phyloP scores from a whole-genome alignment of 2,888 invertebrate species.

The Odontocolon sp. region DNA sequence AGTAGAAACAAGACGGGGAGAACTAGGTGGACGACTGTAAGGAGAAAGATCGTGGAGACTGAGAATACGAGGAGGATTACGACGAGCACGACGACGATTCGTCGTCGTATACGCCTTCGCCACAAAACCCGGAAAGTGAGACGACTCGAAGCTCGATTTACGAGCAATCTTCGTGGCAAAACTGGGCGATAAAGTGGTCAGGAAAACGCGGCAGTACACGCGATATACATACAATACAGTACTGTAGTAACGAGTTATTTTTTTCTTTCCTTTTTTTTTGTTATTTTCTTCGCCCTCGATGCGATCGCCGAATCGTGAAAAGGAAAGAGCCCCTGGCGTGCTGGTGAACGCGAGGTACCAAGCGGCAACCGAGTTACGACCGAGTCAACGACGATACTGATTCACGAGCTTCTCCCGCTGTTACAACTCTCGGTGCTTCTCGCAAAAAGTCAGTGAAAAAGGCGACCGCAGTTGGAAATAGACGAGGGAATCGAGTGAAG shows the following conservation, averaged over 20 bases:
- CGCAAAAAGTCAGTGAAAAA: slow-evolving; percentile 10
- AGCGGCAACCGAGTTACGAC: neutral
- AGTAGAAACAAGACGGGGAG: slow-evolving; percentile 24
- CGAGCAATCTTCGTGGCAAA: slow-evolving; percentile 37
- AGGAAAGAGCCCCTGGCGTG: slow-evolving; percentile 8
- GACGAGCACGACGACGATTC: slow-evolving; percentile 18
- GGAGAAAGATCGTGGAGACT: slow-evolving; percentile 20
- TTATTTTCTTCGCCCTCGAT: too few relatives aligned
- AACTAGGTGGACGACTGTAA: too few relatives aligned
- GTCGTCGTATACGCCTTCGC: slow-evolving; percentile 27
- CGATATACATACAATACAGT: neutral
- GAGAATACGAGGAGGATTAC: slow-evolving; percentile 1
- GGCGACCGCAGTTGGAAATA: neutral
- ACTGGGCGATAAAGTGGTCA: slow-evolving; percentile 16
- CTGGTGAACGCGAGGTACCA: slow-evolving; percentile 6
- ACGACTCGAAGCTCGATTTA: slow-evolving; percentile 8
- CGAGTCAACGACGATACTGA: neutral
- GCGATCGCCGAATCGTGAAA: slow-evolving; percentile 50
- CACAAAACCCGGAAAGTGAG: slow-evolving; percentile 27
- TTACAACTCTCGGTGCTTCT: neutral
- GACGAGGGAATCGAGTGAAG: slow-evolving; percentile 14
- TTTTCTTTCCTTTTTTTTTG: too few relatives aligned
- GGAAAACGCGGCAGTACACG: neutral
- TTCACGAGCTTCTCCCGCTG: neutral
- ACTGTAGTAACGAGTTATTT: slow-evolving; percentile 7